Evolutionary conservation across 2,888 invertebrate genomes (phyloP), one percentile per base, ranked within the genome.

Genomic region (Adelognathus sp.): DNA sequence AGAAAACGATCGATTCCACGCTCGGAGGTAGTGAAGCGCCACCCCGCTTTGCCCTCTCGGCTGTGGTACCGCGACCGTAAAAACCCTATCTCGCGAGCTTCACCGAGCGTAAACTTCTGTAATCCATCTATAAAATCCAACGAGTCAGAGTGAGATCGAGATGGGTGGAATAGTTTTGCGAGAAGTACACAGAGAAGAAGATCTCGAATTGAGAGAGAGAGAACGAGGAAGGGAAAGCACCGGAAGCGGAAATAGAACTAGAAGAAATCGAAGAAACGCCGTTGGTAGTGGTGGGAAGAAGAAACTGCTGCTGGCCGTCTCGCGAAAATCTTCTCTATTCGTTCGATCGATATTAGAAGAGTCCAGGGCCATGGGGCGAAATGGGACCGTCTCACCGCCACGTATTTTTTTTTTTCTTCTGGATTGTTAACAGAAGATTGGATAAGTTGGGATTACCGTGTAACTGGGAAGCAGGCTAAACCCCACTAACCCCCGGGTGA

Each of bases 71-170:
- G 75, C 54, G 54, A 76, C 82, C 79, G 79, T 85, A 85, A 85
- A 85, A 85, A 84, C 82, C 72, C 83, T 82, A 85, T 85, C 82
- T 83, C 77, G 81, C 79, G 76, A 82, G 82, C 75, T 82, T 82
- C 84, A 74, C 66, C 75, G 84, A 86, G 81, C 85, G 81, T 83
- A 86, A 86, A 85, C 82, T 85, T 82, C 80, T 79, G 83, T 84
- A 80, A 87, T 87, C 85, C 87, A 81, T 86, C 87, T 87, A 85
- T 87, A 85, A 87, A 87, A 86, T 84, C 86, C 79, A 81, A 80
- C 80, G 80, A 81, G 82, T 79, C 74, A 70, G 75, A 80, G 66
- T 14, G 61, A 74, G 73, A 79, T 63, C 64, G 64, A 66, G 39
- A 61, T 58, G 41, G 67, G 33, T 64, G 77, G 16, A 52, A 63